phyloP scores from a whole-genome alignment of 1,140 invertebrate genomes.

The Sarcophaga peregrina region DNA sequence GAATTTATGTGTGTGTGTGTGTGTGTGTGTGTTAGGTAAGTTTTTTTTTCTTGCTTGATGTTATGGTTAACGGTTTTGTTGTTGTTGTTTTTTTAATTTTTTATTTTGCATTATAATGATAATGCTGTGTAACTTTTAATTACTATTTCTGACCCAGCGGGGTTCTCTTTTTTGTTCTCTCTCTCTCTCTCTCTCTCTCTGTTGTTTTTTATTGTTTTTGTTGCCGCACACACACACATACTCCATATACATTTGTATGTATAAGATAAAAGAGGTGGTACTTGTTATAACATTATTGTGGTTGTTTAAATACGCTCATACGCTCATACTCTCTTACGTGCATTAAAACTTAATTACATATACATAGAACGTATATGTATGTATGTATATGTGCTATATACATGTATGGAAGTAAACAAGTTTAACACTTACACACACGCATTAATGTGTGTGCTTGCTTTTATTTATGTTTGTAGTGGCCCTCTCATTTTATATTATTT shows the following conservation, averaged over 20 bases:
- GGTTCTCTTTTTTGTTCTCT: not conserved
- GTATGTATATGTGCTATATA: not conserved
- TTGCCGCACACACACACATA: too few species aligned
- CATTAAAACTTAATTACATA: not conserved
- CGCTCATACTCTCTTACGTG: not conserved
- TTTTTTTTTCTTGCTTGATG: not conserved
- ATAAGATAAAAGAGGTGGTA: not conserved
- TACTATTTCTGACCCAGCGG: slow-evolving; percentile 30
- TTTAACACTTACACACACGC: too few species aligned
- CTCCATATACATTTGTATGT: not conserved
- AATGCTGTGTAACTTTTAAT: slow-evolving; percentile 30
- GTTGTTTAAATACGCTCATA: slow-evolving; percentile 35
- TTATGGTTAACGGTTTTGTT: not conserved
- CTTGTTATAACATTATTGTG: slow-evolving; percentile 23
- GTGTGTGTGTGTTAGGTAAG: not conserved
- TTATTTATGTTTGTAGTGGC: too few species aligned
- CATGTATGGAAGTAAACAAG: not conserved
- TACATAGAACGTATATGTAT: not conserved
- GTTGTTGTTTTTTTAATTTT: not conserved
- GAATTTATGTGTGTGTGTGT: not conserved
- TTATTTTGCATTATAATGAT: not conserved
- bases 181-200: not conserved
- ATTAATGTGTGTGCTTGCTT: too few species aligned
- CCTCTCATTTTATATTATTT: slow-evolving; percentile 23
- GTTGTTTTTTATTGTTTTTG: too few species aligned